Evolutionary conservation across 2,888 invertebrate genomes (phyloP).

Genomic region (Meta bourneti): DNA sequence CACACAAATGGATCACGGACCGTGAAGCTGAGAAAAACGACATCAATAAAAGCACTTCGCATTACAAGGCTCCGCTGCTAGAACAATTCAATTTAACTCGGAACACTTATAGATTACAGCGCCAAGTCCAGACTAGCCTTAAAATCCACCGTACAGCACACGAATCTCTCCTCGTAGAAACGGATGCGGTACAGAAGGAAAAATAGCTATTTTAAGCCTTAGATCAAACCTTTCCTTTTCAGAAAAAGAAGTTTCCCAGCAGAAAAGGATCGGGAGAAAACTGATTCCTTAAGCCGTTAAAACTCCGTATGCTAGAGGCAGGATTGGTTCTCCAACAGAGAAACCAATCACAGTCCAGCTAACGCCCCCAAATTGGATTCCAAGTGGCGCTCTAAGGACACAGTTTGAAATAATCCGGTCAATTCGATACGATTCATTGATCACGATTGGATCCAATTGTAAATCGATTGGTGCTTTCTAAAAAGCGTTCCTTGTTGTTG

Average conservation of each 20-base stretch:
- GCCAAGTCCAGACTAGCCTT: no score
- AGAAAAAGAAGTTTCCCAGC: neutral
- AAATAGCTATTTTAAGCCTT: constrained; percentile 14
- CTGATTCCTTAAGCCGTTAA: constrained; percentile 7
- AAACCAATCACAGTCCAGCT: constrained; percentile 6
- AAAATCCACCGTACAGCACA: neutral
- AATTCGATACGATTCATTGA: constrained; percentile 28
- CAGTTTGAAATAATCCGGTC: constrained; percentile 26
- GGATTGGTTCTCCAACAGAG: neutral
- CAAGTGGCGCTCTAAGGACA: constrained; percentile 13
- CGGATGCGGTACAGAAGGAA: neutral
- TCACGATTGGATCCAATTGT: constrained; percentile 12
- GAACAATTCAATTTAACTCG: no score
- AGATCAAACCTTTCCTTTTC: constrained; percentile 16
- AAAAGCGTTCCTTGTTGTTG: neutral
- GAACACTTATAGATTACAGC: no score
- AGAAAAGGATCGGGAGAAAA: constrained; percentile 16
- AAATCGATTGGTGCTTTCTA: neutral
- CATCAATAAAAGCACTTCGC: no score
- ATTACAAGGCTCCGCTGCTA: no score
- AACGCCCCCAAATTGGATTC: constrained; percentile 40
- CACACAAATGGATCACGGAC: no score
- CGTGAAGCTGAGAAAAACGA: no score
- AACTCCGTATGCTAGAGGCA: constrained; percentile 1
- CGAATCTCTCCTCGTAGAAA: neutral